Base-by-base conservation (phyloP, 2,888 invertebrate species). In the Oxycera nigricornis region DNA sequence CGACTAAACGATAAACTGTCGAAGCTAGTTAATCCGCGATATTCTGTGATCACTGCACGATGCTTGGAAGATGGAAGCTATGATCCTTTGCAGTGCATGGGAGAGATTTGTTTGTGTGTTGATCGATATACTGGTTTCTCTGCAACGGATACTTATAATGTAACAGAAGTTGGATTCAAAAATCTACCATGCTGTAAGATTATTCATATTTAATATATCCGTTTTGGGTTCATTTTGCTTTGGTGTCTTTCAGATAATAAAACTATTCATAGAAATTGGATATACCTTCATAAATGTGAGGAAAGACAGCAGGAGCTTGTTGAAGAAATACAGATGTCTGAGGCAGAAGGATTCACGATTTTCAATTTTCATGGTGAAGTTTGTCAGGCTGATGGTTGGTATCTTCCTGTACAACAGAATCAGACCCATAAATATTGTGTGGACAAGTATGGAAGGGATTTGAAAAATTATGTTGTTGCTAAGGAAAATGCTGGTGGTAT, bases 31-130 rank as follows among this genome's bases (percentile, higher is more conserved):
- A 20, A 79, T 85, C 4, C 81, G 88, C 1, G 81, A 82, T 0
- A 82, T 14, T 87, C 87, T 0, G 83, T 86, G 0, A 77, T 83
- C 0, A 85, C 86, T 1, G 87, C 90, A 1, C 87, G 91, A 2
- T 93, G 93, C 80, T 85, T 88, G 0, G 81, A 88, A 0, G 89
- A 91, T 78, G 93, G 93, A 0, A 89, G 89, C 79, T 92, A 88
- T 82, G 90, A 91, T 82, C 86, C 88, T 0, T 81, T 92, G 7
- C 92, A 92, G 79, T 92, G 92, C 79, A 83, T 90, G 2, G 86
- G 84, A 1, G 87, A 87, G 30, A 82, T 78, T 3, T 92, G 92
- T 79, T 86, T 89, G 76, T 93, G 92, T 80, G 89, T 91, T 7
- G 84, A 91, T 78, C 79, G 80, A 0, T 76, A 86, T 52, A 89